These are phyloP conservation scores for Spodoptera frugiperda DNA, from an alignment of 1,140 invertebrate species.

Conservation along the genomic window DNA sequence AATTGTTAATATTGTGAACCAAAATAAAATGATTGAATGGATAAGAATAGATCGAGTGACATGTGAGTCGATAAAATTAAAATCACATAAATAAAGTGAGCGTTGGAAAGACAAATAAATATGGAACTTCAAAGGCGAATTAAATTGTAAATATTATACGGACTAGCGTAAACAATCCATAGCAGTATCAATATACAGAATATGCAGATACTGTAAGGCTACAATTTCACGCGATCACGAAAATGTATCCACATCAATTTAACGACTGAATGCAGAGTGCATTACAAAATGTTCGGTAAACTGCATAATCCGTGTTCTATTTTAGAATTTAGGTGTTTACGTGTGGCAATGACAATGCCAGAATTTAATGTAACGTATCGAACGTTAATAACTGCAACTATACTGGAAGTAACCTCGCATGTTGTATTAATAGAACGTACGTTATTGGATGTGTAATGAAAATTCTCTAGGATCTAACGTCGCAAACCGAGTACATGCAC, in stretches of 20 bases:
- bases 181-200: conserved; percentile 14
- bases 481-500: conserved; percentile 36
- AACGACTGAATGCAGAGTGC: too few species aligned
- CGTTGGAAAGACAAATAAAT: conserved; percentile 27
- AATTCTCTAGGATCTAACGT: conserved; percentile 31
- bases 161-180: conserved; percentile 15
- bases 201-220: too few species aligned
- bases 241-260: conserved; percentile 1
- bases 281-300: neutral
- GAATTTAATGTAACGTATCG: conserved; percentile 30
- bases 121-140: conserved; percentile 34
- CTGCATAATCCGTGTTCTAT: conserved; percentile 22
- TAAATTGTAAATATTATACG: conserved; percentile 30
- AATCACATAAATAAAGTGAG: conserved; percentile 15
- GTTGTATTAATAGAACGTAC: conserved; percentile 33
- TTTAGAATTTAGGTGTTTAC: conserved; percentile 31
- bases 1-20: conserved; percentile 19
- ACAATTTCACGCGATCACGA: too few species aligned
- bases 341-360: conserved; percentile 35
- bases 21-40: conserved; percentile 15
- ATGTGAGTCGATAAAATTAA: conserved; percentile 22
- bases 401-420: conserved; percentile 23
- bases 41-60: conserved; percentile 37
- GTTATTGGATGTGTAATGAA: conserved; percentile 30
- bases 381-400: conserved; percentile 30